Evolutionary conservation across 2,888 invertebrate genomes (phyloP).

Genomic region (Meganola albula): DNA sequence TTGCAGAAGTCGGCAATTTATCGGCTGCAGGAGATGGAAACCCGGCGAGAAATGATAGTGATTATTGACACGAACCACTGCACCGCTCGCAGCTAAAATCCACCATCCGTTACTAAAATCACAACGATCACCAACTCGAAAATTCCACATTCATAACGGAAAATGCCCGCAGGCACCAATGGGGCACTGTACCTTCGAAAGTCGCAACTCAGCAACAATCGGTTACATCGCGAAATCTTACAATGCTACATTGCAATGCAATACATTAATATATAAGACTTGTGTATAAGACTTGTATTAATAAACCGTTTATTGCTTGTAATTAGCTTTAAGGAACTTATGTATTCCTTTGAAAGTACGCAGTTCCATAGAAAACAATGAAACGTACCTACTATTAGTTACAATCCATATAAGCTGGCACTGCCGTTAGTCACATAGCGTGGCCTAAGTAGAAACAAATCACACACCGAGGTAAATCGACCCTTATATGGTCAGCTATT

Average conservation of each 20-base stretch:
- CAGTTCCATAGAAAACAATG: no score
- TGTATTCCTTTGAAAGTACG: no score
- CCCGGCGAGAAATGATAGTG: constrained; percentile 64
- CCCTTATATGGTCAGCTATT: constrained; percentile 60
- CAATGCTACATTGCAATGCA: no score
- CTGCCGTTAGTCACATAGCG: constrained; percentile 27
- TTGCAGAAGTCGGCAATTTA: constrained; percentile 68
- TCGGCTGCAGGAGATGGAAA: constrained; percentile 59
- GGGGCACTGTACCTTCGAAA: no score
- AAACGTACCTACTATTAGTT: constrained; percentile 12
- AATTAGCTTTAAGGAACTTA: no score
- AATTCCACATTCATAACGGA: constrained; percentile 69
- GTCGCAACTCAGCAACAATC: constrained; percentile 45
- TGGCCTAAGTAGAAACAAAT: constrained; percentile 57
- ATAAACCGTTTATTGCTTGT: no score
- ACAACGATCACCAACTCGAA: constrained; percentile 67
- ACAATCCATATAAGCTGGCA: constrained; percentile 25
- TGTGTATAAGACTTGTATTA: no score
- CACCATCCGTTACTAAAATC: no score
- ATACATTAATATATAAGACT: no score
- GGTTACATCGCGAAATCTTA: constrained; percentile 9
- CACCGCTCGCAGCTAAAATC: constrained; percentile 50
- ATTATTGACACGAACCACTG: constrained; percentile 72
- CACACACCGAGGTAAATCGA: constrained; percentile 45
- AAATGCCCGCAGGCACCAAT: constrained; percentile 54